Evolutionary conservation across 2,797 vertebrate genomes (phyloP).

Genomic region (Percopsis omiscomaycus): DNA sequence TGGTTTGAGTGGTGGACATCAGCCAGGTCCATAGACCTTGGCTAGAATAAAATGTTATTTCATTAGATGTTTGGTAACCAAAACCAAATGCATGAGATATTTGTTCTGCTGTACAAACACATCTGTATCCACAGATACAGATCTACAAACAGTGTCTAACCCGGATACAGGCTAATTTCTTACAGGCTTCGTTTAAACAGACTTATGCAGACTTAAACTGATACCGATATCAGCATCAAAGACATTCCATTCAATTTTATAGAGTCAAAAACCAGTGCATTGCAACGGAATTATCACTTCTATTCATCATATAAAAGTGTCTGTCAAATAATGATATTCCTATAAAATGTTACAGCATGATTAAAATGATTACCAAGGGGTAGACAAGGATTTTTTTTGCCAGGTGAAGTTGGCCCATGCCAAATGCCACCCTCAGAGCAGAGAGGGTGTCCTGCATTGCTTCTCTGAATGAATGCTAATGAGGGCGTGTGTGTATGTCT

Average conservation of each 20-base stretch:
- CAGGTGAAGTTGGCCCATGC: constrained; percentile 79
- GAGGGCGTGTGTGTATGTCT: constrained; percentile 78
- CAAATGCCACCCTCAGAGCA: constrained; percentile 82
- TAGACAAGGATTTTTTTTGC: constrained; percentile 59
- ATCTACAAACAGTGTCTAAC: constrained; percentile 30
- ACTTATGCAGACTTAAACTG: no score
- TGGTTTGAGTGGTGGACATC: constrained; percentile 44
- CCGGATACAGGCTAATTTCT: no score
- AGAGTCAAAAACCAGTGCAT: no score
- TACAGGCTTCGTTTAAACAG: no score
- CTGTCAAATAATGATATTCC: no score
- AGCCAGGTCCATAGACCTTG: constrained; percentile 8
- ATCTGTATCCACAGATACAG: constrained; percentile 62
- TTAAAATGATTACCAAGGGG: constrained; percentile 50
- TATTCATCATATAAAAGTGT: no score
- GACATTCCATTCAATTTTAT: no score
- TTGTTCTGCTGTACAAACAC: constrained; percentile 43
- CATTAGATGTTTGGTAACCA: not conserved
- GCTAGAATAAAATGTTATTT: not conserved
- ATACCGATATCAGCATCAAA: no score
- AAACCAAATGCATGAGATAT: no score
- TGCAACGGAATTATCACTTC: no score
- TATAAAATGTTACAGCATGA: constrained; percentile 22
- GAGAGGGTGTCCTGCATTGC: constrained; percentile 74
- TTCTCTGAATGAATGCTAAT: constrained; percentile 76